Percentiles rank a stretch among this genome's conserved stretches.
These are phyloP conservation scores for Enteromius afrohamiltoni DNA, from an alignment of 2,797 vertebrate species.

Conservation along the genomic window DNA sequence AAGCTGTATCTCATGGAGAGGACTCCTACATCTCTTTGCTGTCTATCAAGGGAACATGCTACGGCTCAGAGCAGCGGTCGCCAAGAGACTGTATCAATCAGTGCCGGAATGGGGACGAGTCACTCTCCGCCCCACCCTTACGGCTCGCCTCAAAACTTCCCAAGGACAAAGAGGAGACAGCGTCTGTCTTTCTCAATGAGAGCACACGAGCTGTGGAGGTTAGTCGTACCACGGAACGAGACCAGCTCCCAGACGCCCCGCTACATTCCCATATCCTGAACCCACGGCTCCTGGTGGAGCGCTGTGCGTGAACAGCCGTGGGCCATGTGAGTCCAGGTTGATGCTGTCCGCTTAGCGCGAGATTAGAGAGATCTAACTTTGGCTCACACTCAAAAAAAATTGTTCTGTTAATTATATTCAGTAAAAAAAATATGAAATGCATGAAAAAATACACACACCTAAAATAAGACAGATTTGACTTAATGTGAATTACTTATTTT, in stretches of 20 bases:
- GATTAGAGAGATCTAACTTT: conserved; percentile 2
- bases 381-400: neutral
- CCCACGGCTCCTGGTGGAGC: neutral
- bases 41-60: conserved; percentile 59
- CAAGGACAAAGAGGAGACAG: conserved; percentile 76
- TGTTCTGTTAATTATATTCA: neutral
- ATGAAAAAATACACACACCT: neutral
- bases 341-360: neutral
- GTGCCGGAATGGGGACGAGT: conserved; percentile 75
- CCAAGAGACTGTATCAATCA: conserved; percentile 77
- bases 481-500: neutral
- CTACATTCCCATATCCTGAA: conserved; percentile 37
- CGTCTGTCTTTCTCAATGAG: conserved; percentile 31
- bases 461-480: neutral
- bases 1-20: conserved; percentile 36
- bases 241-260: conserved; percentile 46
- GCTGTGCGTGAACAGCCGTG: neutral
- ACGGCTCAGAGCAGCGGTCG: conserved; percentile 63
- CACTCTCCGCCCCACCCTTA: conserved; percentile 69
- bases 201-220: conserved; percentile 24
- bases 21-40: conserved; percentile 54
- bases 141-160: conserved; percentile 69
- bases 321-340: conserved; percentile 12
- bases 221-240: conserved; percentile 44
- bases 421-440: neutral